Percentiles rank a stretch among this genome's conserved stretches.
Evolutionary conservation across 2,888 invertebrate genomes (phyloP).

Genomic region (Volucella inanis): DNA sequence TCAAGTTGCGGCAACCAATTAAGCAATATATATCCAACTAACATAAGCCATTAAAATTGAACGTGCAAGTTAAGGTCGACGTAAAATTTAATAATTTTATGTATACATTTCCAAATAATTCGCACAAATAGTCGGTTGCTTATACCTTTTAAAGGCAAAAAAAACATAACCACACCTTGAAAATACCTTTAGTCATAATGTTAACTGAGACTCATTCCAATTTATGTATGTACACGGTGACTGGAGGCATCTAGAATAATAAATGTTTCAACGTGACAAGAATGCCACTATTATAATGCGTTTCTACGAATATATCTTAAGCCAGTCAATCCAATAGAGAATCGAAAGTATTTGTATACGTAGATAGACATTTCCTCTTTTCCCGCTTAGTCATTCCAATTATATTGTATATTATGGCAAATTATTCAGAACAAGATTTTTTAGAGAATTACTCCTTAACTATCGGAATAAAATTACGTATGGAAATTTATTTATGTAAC

Average conservation of each 20-base stretch:
- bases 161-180: slow-evolving; percentile 18
- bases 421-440: slow-evolving; percentile 17
- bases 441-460: background rate
- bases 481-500: too few relatives aligned
- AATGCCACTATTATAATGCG: slow-evolving; percentile 48
- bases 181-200: slow-evolving; percentile 5
- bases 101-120: background rate
- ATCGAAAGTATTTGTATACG: slow-evolving; percentile 35
- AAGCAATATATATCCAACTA: too few relatives aligned
- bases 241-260: slow-evolving; percentile 31
- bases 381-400: slow-evolving; percentile 21
- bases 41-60: too few relatives aligned
- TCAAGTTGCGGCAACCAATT: too few relatives aligned
- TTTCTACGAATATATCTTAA: background rate
- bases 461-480: background rate
- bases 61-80: too few relatives aligned
- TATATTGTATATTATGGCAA: slow-evolving; percentile 15
- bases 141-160: background rate
- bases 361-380: background rate
- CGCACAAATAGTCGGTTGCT: background rate
- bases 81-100: background rate
- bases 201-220: background rate
- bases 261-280: slow-evolving; percentile 62
- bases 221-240: slow-evolving; percentile 7
- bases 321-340: slow-evolving; percentile 43